Base-by-base conservation (phyloP, 2,797 vertebrate species). In the Sebastes kiyomatsui region DNA sequence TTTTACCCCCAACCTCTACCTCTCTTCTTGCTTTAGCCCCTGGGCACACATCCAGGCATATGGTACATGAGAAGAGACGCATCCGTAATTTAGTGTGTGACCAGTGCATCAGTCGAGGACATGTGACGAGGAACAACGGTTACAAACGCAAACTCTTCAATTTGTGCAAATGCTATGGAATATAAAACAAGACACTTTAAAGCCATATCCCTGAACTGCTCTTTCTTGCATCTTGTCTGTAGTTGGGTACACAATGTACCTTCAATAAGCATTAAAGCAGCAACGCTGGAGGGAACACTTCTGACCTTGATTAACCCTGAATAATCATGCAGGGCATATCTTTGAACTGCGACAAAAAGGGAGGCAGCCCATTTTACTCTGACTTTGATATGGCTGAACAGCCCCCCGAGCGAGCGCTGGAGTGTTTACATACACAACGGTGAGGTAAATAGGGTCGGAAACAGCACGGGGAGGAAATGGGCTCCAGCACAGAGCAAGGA, bases 231-330 rank as follows among this genome's bases (percentile, higher is more conserved):
- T 72, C 68, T 77, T 23, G 28, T 87, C 85, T 81, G 55, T 73
- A 72, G 70, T 67, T 68, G 46, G 77, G 85, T 78, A 91, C 91
- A 92, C 81, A 84, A 61, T 88, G 90, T 89, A 83, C 86, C 72
- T 85, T 84, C 82, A 79, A 73, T 64, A 62, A 66, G 65, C 72
- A 85, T 74, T 82, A 75, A 79, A 83, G 89, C 71, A 25, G 78
- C 79, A 79, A 61, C 6, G 56, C 79, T 87, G 82, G 75, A 79
- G 78, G 84, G 78, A 88, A 88, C 72, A 85, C 79, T 80, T 83
- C 25, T 90, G 90, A 91, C 93, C 93, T 94, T 93, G 94, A 94
- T 92, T 87, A 90, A 91, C 91, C 84, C 88, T 87, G 82, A 91
- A 91, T 88, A 89, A 86, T 84, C 80, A 84, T 79, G 84, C 77